Conservation (phyloP, 2,113 vertebrate species). For the Anoplopoma fimbria region DNA sequence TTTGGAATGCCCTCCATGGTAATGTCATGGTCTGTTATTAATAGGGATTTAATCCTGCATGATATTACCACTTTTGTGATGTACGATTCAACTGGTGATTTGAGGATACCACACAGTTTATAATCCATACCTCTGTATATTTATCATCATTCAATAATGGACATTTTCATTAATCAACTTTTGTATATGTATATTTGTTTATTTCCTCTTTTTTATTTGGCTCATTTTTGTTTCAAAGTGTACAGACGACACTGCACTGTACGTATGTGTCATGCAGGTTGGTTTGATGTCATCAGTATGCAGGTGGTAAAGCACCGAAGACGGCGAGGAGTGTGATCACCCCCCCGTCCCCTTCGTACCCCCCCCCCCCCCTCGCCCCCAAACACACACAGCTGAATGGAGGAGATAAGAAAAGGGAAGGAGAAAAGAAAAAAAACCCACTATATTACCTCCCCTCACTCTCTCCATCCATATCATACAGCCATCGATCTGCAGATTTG, state of each 20-base stretch:
- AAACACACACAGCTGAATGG: constrained; percentile 50
- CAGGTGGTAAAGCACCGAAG: constrained; percentile 64
- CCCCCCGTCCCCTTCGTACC: constrained; percentile 8
- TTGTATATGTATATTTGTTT: background rate
- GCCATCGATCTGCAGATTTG: constrained; percentile 62
- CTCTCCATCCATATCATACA: constrained; percentile 49
- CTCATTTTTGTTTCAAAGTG: background rate
- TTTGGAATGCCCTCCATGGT: background rate
- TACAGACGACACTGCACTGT: background rate
- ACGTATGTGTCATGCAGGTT: constrained; percentile 9
- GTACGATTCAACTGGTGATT: background rate
- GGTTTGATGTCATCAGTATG: constrained; percentile 73
- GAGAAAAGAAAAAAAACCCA: constrained; percentile 22
- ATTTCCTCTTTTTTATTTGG: background rate
- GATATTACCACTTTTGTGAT: background rate
- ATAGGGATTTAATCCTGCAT: constrained; percentile 12
- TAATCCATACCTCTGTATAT: background rate
- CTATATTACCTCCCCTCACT: constrained; percentile 36
- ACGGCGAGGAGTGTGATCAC: constrained; percentile 45
- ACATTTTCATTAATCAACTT: background rate
- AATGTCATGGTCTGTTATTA: background rate
- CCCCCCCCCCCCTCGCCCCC: background rate
- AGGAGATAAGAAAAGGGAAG: constrained; percentile 61
- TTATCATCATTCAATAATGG: background rate
- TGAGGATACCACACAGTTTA: background rate